A percentile compares a stretch with the other conserved stretches of the same genome.
phyloP scores from a whole-genome alignment of 1,140 invertebrate genomes.

The Drosophila persimilis region DNA sequence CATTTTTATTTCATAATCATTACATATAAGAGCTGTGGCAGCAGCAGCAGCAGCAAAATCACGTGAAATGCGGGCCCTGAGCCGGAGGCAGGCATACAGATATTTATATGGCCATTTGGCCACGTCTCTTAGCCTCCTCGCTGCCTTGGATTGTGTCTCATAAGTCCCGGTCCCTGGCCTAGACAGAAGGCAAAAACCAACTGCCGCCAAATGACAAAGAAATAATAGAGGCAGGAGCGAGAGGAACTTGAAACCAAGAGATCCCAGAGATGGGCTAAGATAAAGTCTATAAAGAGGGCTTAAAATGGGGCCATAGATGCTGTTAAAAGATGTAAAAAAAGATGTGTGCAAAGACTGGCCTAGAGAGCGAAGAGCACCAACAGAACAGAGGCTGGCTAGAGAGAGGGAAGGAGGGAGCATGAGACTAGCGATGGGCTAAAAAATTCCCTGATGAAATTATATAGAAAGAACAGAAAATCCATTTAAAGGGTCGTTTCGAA shows the following conservation, averaged over 20 bases:
- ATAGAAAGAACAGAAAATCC: no score
- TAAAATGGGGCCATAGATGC: conserved; percentile 1
- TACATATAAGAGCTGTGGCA: conserved; percentile 48
- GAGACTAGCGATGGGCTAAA: no score
- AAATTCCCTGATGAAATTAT: no score
- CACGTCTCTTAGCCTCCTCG: conserved; percentile 32
- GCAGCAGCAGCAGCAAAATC: conserved; percentile 54
- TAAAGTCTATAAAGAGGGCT: neutral
- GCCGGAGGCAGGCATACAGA: conserved; percentile 22
- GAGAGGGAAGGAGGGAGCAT: no score
- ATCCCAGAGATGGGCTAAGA: neutral
- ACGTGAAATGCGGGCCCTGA: conserved; percentile 60
- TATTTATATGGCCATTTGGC: conserved; percentile 47
- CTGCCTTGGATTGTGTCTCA: conserved; percentile 21
- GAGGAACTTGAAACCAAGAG: conserved; percentile 9
- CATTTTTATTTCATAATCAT: conserved; percentile 77
- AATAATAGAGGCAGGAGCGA: conserved; percentile 19
- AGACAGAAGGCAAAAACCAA: conserved; percentile 37
- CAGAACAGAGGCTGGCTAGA: neutral
- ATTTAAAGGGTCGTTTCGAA: no score
- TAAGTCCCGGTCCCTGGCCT: conserved; percentile 14
- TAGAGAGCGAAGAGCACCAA: no score
- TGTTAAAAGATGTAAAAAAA: neutral
- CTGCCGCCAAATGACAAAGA: conserved; percentile 41
- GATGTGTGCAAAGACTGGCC: neutral